Percentiles rank a stretch among this genome's conserved stretches.
Evolutionary conservation across 2,888 invertebrate species (phyloP).

Genomic region (Morpho achilles): DNA sequence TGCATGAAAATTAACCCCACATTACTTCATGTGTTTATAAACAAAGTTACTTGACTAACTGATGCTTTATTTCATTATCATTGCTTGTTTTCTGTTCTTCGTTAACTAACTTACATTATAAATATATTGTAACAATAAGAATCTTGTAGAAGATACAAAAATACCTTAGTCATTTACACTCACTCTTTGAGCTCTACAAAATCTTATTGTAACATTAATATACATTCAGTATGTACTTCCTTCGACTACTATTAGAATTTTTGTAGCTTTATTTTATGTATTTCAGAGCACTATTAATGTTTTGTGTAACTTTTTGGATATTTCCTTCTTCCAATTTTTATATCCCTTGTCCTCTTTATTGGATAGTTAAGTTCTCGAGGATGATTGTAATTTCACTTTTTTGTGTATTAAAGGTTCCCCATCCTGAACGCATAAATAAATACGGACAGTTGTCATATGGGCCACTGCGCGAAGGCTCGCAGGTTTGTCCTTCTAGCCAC

Average conservation of each 20-base stretch:
- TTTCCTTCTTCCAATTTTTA: conserved; percentile 36
- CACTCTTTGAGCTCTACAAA: conserved; percentile 17
- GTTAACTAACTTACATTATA: conserved; percentile 22
- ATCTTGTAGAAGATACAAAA: conserved; percentile 28
- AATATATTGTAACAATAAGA: conserved; percentile 46
- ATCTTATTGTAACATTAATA: conserved; percentile 28
- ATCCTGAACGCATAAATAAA: conserved; percentile 81
- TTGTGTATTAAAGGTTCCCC: conserved; percentile 83
- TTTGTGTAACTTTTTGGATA: conserved; percentile 49
- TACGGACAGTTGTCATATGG: conserved; percentile 83
- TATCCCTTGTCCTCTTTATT: conserved; percentile 56
- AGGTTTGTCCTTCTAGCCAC: conserved; percentile 79
- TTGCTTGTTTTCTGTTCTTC: conserved; percentile 40
- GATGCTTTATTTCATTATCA: conserved; percentile 53
- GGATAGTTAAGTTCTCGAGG: conserved; percentile 35
- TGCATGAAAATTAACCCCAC: conserved; percentile 65
- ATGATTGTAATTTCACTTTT: conserved; percentile 63
- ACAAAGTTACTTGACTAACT: conserved; percentile 77
- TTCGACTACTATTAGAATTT: conserved; percentile 19
- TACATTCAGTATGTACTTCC: conserved; percentile 10
- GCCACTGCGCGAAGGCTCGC: conserved; percentile 83
- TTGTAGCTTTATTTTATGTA: conserved; percentile 24
- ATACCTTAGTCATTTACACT: no score
- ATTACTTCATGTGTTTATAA: conserved; percentile 79
- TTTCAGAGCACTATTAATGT: conserved; percentile 33